Evolutionary conservation across 1,140 invertebrate species (phyloP), one percentile per base, ranked within the genome.

Genomic region (Trachelipus rathkii): DNA sequence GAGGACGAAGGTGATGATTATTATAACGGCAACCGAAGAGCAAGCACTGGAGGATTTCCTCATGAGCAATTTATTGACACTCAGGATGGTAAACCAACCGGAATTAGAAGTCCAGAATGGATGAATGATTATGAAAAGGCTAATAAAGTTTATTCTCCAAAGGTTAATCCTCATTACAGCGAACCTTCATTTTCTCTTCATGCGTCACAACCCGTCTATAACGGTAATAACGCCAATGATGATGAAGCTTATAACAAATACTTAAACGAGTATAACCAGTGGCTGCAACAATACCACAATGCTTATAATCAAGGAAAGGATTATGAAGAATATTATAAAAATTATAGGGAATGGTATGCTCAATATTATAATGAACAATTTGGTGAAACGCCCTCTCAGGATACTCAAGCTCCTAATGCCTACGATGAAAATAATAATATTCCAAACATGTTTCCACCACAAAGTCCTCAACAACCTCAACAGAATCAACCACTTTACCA

Each of bases 221-320:
- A 60, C 19, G 1, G 2, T 13, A 60, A 15, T 19, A 19, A 13
- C 19, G 19, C 11, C 8, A 60, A 60, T 15, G 50, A 60, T 60
- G 50, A 60, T 19, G 50, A 60, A 60, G 50, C 11, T 13, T 60
- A 60, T 19, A 60, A 60, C 19, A 60, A 60, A 60, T 60, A 60
- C 19, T 19, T 60, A 60, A 60, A 60, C 50, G 50, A 60, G 19
- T 60, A 60, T 19, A 60, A 60, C 50, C 50, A 60, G 8, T 60
- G 50, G 50, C 19, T 60, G 50, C 50, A 60, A 19, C 50, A 60
- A 60, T 60, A 60, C 50, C 50, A 60, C 19, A 60, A 60, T 60
- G 50, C 50, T 60, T 60, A 60, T 13, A 60, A 60, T 60, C 50
- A 60, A 13, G 19, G 19, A 13, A 60, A 60, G 8, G 50, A 60